Base-by-base conservation (phyloP, 2,888 invertebrate species). In the Mythimna pallens region DNA sequence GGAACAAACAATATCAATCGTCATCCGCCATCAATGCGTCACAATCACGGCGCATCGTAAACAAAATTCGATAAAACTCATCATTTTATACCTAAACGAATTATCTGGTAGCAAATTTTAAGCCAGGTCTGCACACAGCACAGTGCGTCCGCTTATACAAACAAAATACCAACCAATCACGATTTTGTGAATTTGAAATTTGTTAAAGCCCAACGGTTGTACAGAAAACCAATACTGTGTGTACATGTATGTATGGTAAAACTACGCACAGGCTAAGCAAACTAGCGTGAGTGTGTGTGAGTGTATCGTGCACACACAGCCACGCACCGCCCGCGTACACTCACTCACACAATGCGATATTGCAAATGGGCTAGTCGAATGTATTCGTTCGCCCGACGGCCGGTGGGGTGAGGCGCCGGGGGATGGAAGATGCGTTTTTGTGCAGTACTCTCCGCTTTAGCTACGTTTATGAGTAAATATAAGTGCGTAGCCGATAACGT, bases 131-230 rank as follows among this genome's bases (percentile, higher is more conserved):
- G 85, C 88, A 87, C 89, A 87, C 89, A 84, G 85, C 88, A 87
- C 89, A 74, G 76, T 90, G 93, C 92, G 93, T 92, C 83, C 90
- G 93, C 91, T 94, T 95, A 93, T 92, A 89, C 95, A 95, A 96
- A 96, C 95, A 95, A 95, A 95, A 95, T 94, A 92, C 92, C 91
- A 90, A 93, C 95, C 96, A 95, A 95, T 96, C 95, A 94, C 94
- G 93, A 95, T 94, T 95, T 96, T 95, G 94, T 94, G 95, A 96
- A 95, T 95, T 95, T 95, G 94, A 96, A 96, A 95, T 95, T 96
- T 95, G 95, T 94, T 95, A 92, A 95, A 94, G 93, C 94, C 93
- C 92, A 93, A 85, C 87, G 90, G 92, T 92, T 89, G 93, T 94
- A 94, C 94, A 94, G 95, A 95, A 95, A 96, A 95, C 95, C 95